Evolutionary conservation across 1,140 invertebrate genomes (phyloP), one percentile per base, ranked within the genome.

Genomic region (Drosophila teissieri): DNA sequence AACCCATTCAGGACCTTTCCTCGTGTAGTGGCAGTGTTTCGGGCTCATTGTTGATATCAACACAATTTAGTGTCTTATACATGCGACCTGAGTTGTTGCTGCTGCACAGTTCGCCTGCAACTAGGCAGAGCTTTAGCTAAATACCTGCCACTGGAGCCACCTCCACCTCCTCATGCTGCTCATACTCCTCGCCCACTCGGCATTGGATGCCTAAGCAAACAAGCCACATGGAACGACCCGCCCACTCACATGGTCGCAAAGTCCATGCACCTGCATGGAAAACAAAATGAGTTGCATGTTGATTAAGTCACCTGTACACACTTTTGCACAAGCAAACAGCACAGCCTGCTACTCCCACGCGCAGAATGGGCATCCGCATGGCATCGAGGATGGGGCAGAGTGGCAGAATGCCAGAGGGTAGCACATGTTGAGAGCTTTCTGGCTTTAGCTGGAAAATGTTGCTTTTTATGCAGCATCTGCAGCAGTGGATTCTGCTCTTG

Each of bases 281-380:
- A 88, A 89, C 72, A 88, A 88, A 88, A 88, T 88, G 84, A 89
- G 83, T 88, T 88, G 83, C 83, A 88, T 83, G 83, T 88, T 88
- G 83, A 88, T 88, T 88, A 88, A 88, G 83, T 88, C 83, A 88
- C 83, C 84, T 88, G 76, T 89, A 88, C 85, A 84, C 84, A 88
- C 83, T 82, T 82, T 77, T 77, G 76, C 75, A 79, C 79, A 82
- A 51, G 63, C 78, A 79, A 69, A 73, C 83, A 73, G 52, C 31
- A 53, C 61, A 54, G 53, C 49, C 60, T 68, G 46, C 64, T 52
- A 37, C 64, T 52, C 60, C 64, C 64, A 68, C 45, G 45, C 58
- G 48, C 55, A 17, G 15, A 37, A 37, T 3, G 45, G 56, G 45
- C 15, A 0, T 12, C 8, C 27, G 8, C 19, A 46, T 46, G 44